Base-by-base conservation (phyloP, 2,113 vertebrate genomes). In the Sapayoa aenigma region DNA sequence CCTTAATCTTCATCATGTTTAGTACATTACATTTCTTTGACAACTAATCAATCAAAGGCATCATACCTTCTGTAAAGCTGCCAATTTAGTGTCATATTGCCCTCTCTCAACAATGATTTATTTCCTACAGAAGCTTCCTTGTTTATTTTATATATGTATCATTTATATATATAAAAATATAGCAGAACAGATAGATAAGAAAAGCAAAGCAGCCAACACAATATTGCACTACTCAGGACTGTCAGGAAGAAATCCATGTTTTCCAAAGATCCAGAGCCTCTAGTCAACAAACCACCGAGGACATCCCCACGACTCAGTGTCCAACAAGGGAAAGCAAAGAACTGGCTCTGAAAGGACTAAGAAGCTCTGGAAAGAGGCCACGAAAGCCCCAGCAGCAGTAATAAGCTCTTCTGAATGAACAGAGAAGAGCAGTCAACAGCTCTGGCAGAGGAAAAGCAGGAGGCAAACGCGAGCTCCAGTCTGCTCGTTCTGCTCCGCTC, bases 1-100 rank as follows among this genome's bases (percentile, higher is more conserved):
- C 76, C 93, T 97, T 97, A 89, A 97, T 97, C 88, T 95, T 95
- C 87, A 89, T 94, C 82, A 49, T 86, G 79, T 95, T 97, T 95
- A 96, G 91, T 96, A 92, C 87, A 95, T 96, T 89, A 97, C 92
- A 93, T 96, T 96, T 85, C 95, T 97, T 94, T 95, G 95, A 97
- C 90, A 97, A 97, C 59, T 96, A 95, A 97, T 98, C 94, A 95
- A 95, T 98, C 97, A 97, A 96, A 97, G 80, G 87, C 95, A 93
- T 96, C 94, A 37, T 81, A 92, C 85, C 87, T 89, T 94, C 94
- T 91, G 56, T 93, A 96, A 97, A 96, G 83, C 96, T 97, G 91
- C 46, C 89, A 97, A 94, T 95, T 97, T 62, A 73, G 67, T 89
- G 87, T 98, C 84, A 93, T 72, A 97, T 94, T 89, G 89, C 91